These are phyloP conservation scores for Trogon surrucura DNA, from an alignment of 2,113 vertebrate genomes.

Conservation along the genomic window DNA sequence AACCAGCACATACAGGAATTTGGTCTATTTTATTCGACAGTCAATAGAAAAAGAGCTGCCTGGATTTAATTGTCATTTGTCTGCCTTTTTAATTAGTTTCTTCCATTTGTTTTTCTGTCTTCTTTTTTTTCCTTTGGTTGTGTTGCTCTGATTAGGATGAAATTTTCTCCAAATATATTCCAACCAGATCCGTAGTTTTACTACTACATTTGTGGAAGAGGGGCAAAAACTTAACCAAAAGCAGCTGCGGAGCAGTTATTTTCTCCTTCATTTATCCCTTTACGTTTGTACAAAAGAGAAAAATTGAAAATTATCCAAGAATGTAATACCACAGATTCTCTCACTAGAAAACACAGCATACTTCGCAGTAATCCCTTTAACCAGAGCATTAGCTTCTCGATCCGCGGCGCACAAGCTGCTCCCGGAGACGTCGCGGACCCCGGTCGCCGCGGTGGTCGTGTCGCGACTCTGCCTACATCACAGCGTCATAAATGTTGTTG, in stretches of 20 bases:
- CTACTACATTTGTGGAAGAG: not conserved
- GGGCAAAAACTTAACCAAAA: not conserved
- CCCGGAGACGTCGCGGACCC: not conserved
- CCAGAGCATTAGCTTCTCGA: not conserved
- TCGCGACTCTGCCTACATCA: accelerated
- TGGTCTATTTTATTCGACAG: not conserved
- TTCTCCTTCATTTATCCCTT: slow-evolving; percentile 38
- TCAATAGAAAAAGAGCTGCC: not conserved
- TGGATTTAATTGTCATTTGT: not conserved
- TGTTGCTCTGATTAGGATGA: not conserved
- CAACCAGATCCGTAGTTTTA: not conserved
- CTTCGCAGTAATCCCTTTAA: not conserved
- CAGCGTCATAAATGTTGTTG: not conserved
- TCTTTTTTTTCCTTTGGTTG: not conserved
- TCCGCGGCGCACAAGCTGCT: not conserved
- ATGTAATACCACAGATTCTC: not conserved
- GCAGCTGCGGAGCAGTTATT: not conserved
- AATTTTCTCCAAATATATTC: not conserved
- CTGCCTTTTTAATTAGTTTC: slow-evolving; percentile 25
- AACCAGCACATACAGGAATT: not conserved
- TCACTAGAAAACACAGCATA: not conserved
- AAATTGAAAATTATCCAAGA: slow-evolving; percentile 42
- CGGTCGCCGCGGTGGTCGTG: not conserved
- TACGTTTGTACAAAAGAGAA: slow-evolving; percentile 19
- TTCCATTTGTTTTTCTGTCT: slow-evolving; percentile 2